Evolutionary conservation across 2,888 invertebrate genomes (phyloP).

Genomic region (Alviniconcha strummeri): DNA sequence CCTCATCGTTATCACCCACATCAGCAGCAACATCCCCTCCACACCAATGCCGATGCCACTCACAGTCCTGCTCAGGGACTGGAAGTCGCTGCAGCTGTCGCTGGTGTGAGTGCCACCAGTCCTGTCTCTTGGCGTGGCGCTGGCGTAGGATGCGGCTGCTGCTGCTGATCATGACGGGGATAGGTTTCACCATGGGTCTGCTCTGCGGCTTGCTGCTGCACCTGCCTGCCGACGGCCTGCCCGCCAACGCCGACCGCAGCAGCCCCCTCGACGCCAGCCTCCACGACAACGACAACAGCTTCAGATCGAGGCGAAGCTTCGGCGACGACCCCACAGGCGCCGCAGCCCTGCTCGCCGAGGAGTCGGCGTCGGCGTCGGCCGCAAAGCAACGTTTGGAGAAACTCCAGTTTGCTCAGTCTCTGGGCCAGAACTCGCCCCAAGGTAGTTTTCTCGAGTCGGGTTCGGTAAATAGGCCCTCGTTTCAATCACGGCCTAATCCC

Average conservation of each 20-base stretch:
- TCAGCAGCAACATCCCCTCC: not conserved
- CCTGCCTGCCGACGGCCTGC: constrained; percentile 57
- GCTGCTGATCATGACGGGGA: constrained; percentile 56
- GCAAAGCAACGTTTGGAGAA: too few species aligned
- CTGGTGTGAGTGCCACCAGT: not conserved
- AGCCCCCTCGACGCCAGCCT: not conserved
- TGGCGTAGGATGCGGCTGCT: constrained; percentile 42
- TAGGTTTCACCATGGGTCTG: constrained; percentile 61
- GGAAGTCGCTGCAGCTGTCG: not conserved
- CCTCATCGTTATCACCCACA: not conserved
- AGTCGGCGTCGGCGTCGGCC: too few species aligned
- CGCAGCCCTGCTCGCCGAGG: too few species aligned
- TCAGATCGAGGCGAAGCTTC: constrained; percentile 6
- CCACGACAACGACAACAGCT: not conserved
- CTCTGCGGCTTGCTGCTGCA: constrained; percentile 60
- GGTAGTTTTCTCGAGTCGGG: not conserved
- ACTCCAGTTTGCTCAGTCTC: too few species aligned
- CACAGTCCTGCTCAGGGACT: not conserved
- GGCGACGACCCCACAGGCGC: not conserved
- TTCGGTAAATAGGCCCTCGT: not conserved
- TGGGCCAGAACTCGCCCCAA: too few species aligned
- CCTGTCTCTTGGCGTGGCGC: not conserved
- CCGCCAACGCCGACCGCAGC: constrained; percentile 43
- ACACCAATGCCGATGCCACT: not conserved
- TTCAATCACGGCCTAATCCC: not conserved